phyloP scores from a whole-genome alignment of 2,797 vertebrate genomes.

The Chaenodraco wilsoni region DNA sequence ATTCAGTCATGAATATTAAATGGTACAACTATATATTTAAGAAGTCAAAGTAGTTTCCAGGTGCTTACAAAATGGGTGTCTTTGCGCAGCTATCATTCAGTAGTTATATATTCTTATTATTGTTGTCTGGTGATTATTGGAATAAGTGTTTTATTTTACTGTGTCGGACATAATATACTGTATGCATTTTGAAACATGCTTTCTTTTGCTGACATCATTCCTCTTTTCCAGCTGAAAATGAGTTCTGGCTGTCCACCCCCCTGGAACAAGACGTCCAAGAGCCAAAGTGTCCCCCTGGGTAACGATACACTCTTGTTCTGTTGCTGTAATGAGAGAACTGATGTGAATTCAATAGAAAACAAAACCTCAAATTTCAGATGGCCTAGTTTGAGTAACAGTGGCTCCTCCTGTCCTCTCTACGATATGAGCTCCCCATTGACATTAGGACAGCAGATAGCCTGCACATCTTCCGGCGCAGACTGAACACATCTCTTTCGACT shows the following conservation, averaged over 20 bases:
- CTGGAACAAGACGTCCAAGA: constrained; percentile 79
- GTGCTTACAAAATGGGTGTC: not conserved
- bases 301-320: constrained; percentile 61
- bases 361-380: not conserved
- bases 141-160: not conserved
- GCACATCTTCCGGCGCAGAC: too few relatives aligned
- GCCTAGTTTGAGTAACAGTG: constrained; percentile 2
- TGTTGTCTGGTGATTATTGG: not conserved
- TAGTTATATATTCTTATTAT: not conserved
- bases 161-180: not conserved
- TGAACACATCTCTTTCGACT: too few relatives aligned
- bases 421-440: not conserved
- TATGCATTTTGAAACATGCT: not conserved
- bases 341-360: constrained; percentile 4
- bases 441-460: too few relatives aligned
- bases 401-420: not conserved
- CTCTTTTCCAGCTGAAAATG: constrained; percentile 74
- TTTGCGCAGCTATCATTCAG: not conserved
- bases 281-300: constrained; percentile 91
- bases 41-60: not conserved
- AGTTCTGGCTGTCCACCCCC: constrained; percentile 80
- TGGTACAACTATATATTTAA: not conserved
- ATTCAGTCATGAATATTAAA: not conserved
- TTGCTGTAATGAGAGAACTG: constrained; percentile 11
- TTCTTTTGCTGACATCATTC: constrained; percentile 14